Conservation (phyloP, 2,888 invertebrate genomes). For the Clistopyga incitator region DNA sequence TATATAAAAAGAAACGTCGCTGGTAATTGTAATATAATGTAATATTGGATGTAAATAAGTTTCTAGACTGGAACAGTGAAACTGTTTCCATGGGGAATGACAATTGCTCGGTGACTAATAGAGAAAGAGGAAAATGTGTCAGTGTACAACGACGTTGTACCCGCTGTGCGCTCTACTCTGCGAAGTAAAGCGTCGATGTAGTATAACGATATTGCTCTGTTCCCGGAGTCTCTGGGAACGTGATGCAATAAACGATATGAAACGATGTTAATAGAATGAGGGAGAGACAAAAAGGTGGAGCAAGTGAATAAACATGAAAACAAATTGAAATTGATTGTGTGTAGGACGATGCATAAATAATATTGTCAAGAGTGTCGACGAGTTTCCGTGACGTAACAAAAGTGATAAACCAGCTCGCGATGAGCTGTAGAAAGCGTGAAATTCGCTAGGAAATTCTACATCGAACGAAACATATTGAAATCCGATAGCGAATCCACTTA, state of each 20-base stretch:
- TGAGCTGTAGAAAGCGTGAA: slow-evolving; percentile 41
- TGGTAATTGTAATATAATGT: slow-evolving; percentile 9
- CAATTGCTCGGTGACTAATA: slow-evolving; percentile 37
- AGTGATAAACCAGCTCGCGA: slow-evolving; percentile 48
- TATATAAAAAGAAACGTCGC: background rate
- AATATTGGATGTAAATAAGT: slow-evolving; percentile 26
- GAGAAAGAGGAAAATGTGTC: slow-evolving; percentile 1
- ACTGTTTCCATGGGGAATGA: slow-evolving; percentile 22
- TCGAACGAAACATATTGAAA: slow-evolving; percentile 51
- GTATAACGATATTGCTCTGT: background rate
- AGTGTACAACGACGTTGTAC: background rate
- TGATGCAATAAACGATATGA: slow-evolving; percentile 31
- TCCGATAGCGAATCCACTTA: slow-evolving; percentile 7
- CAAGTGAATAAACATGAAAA: slow-evolving; percentile 27
- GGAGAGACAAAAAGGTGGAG: background rate
- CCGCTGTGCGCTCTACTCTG: background rate
- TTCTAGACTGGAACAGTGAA: background rate
- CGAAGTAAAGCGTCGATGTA: background rate
- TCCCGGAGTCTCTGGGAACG: slow-evolving; percentile 3
- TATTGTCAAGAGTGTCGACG: slow-evolving; percentile 37
- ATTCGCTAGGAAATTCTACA: slow-evolving; percentile 30
- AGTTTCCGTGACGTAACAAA: slow-evolving; percentile 33
- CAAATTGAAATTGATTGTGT: slow-evolving; percentile 47
- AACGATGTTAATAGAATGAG: slow-evolving; percentile 6
- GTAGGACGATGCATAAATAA: slow-evolving; percentile 46